A percentile compares a stretch with the other conserved stretches of the same genome.
phyloP scores from a whole-genome alignment of 2,797 vertebrate species.

The Chelonia mydas region DNA sequence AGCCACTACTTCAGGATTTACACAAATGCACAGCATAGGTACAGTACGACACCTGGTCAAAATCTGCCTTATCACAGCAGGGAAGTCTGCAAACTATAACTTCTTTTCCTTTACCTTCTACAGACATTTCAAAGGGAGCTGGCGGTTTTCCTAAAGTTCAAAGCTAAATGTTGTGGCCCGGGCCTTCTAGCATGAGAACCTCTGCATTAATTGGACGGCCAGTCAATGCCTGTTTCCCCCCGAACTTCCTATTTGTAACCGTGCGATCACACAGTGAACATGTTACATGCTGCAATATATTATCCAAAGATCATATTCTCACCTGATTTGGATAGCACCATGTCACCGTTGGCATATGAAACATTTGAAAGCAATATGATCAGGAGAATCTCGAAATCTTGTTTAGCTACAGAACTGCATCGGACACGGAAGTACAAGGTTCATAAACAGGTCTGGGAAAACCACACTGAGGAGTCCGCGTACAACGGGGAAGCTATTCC shows the following conservation, averaged over 20 bases:
- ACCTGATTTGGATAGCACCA: not conserved
- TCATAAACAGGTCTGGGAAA: not conserved
- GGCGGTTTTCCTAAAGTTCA: too few species aligned
- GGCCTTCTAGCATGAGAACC: not conserved
- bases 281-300: too few species aligned
- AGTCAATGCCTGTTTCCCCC: not conserved
- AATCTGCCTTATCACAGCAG: accelerated
- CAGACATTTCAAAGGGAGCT: not conserved
- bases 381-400: not conserved
- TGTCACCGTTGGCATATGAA: not conserved
- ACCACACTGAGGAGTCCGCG: not conserved
- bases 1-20: not conserved
- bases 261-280: not conserved
- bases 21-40: not conserved
- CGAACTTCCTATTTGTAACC: not conserved
- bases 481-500: too few species aligned
- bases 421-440: not conserved
- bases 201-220: not conserved
- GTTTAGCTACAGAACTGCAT: not conserved
- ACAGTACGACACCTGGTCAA: accelerated
- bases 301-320: not conserved
- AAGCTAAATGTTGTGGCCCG: not conserved
- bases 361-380: not conserved
- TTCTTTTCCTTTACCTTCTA: too few species aligned
- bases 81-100: too few species aligned